These are phyloP conservation scores for Erethizon dorsatum DNA, from an alignment of 2,797 vertebrate species.

Conservation along the genomic window DNA sequence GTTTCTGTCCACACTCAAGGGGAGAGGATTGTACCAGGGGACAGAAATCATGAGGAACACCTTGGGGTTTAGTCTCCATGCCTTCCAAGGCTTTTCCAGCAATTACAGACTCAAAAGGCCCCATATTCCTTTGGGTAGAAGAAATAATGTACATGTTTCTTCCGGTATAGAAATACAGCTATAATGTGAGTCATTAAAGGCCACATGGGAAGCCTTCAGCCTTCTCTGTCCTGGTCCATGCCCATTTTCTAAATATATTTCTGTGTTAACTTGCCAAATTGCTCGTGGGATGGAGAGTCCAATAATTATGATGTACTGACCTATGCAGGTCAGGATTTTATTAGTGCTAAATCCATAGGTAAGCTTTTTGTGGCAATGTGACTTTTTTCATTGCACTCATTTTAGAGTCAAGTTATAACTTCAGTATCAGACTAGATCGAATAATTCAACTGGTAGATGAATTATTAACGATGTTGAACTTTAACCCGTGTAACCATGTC, in stretches of 20 bases:
- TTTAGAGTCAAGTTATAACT: constrained; percentile 70
- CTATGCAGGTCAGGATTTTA: constrained; percentile 63
- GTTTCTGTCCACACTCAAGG: not conserved
- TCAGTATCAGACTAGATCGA: constrained; percentile 41
- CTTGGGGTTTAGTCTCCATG: not conserved
- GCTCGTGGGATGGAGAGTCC: constrained; percentile 58
- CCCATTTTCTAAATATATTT: constrained; percentile 60
- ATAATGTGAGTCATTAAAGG: constrained; percentile 9
- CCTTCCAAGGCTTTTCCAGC: not conserved
- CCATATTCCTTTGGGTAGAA: constrained; percentile 35
- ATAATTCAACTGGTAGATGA: constrained; percentile 61
- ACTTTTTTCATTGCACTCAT: constrained; percentile 58
- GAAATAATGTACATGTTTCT: not conserved
- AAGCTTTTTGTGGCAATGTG: constrained; percentile 54
- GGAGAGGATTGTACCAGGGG: not conserved
- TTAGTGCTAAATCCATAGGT: constrained; percentile 60
- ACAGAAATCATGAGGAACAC: not conserved
- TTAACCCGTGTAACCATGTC: constrained; percentile 44
- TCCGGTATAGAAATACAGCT: not conserved
- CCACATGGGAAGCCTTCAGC: not conserved
- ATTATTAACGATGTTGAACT: constrained; percentile 70
- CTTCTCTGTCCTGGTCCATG: constrained; percentile 20
- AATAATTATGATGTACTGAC: constrained; percentile 69
- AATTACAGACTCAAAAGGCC: not conserved
- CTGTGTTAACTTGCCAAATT: constrained; percentile 60